Evolutionary conservation across 64 coral and sea anemone genomes (phyloP).

Genomic region (Hydrozoanthus tunicans): DNA sequence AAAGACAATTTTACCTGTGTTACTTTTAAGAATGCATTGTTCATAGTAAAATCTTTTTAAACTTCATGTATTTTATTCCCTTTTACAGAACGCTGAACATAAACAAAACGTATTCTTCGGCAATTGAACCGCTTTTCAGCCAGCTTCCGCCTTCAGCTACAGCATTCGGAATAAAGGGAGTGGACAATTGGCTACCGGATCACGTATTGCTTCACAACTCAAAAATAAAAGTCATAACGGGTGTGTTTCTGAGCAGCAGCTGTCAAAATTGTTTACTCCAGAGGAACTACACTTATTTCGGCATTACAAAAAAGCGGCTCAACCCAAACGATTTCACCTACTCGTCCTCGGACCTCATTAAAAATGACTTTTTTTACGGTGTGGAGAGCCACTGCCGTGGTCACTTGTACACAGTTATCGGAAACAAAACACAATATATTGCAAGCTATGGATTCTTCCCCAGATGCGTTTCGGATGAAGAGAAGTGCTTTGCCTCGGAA

Average conservation of each 20-base stretch:
- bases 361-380: conserved; percentile 21
- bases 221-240: not conserved
- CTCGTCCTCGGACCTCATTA: not conserved
- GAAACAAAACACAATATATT: conserved; percentile 7
- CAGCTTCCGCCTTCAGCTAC: conserved; percentile 10
- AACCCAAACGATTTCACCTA: conserved; percentile 2
- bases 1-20: no score
- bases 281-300: conserved; percentile 18
- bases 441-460: conserved; percentile 34
- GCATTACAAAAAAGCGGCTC: not conserved
- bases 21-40: no score
- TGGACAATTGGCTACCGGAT: not conserved
- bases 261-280: conserved; percentile 14
- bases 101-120: not conserved
- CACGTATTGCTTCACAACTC: not conserved
- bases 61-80: not conserved
- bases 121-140: not conserved
- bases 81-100: not conserved
- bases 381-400: conserved; percentile 31
- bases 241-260: not conserved
- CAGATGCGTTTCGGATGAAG: conserved; percentile 16
- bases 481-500: conserved; percentile 34
- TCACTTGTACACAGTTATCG: conserved; percentile 15
- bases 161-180: conserved; percentile 9
- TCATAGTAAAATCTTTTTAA: not conserved